Base-by-base conservation (phyloP, 53 echinoderm and acorn worm genomes). In the Crossaster papposus region DNA sequence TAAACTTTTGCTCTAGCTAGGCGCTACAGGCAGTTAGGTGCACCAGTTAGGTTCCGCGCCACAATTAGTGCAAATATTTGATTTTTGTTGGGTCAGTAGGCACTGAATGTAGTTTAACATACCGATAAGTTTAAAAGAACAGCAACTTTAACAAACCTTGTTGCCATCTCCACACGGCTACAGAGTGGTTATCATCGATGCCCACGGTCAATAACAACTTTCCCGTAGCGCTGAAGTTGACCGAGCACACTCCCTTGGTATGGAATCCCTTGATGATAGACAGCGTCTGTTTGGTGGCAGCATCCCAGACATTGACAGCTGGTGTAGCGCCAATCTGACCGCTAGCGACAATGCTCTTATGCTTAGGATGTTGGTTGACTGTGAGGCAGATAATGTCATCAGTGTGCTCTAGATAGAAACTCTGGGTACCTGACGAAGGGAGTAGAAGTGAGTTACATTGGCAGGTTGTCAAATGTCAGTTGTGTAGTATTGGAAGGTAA, bases 91-190 rank as follows among this genome's bases (percentile, higher is more conserved):
- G n/a, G n/a, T n/a, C n/a, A n/a, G n/a, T n/a, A n/a, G n/a, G n/a
- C n/a, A n/a, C n/a, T n/a, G n/a, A n/a, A n/a, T n/a, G n/a, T n/a
- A n/a, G n/a, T n/a, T n/a, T n/a, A n/a, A n/a, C 44, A 7, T 44
- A 44, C 6, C 9, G 6, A 44, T 5, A 44, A 44, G 9, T 5
- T 44, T 7, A 44, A 9, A 5, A 44, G 9, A 44, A 44, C 9
- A 44, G 44, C 44, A 5, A 7, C 0, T 7, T 44, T 7, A 44
- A 79, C 88, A 77, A 81, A 99, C 99, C 99, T 87, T 99, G 95
- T 83, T 99, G 99, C 99, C 99, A 99, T 86, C 94, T 91, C 99
- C 99, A 99, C 4, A 99, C 95, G 14, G 99, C 99, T 63, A 99
- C 78, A 15, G 99, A 99, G 81, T 99, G 99, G 68, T 99, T 93